Percentiles rank a stretch among this genome's conserved stretches.
Evolutionary conservation across 2,888 invertebrate species (phyloP).

Genomic region (Barypeithes pellucidus): DNA sequence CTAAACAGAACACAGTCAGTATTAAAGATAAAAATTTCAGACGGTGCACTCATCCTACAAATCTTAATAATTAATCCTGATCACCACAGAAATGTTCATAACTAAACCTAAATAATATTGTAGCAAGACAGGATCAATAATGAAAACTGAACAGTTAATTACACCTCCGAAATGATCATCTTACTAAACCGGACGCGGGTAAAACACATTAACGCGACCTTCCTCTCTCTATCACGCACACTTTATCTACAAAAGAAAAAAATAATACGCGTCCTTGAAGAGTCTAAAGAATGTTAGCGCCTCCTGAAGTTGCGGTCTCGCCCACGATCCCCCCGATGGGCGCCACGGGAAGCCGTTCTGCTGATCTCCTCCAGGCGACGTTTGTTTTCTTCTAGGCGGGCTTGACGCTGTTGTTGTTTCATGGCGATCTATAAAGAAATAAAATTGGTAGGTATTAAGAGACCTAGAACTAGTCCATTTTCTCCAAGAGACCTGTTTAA

Average conservation of each 20-base stretch:
- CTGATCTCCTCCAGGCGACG: conserved; percentile 80
- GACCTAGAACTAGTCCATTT: no score
- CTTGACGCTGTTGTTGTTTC: conserved; percentile 89
- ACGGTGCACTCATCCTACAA: background rate
- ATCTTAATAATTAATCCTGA: conserved; percentile 1
- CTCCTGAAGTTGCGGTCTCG: conserved; percentile 62
- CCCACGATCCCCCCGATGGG: conserved; percentile 53
- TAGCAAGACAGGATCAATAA: conserved; percentile 1
- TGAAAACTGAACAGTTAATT: background rate
- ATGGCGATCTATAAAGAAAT: conserved; percentile 82
- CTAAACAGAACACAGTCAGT: background rate
- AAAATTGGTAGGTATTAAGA: conserved; percentile 6
- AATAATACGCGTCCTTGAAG: conserved; percentile 39
- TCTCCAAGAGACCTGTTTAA: no score
- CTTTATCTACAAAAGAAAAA: conserved; percentile 45
- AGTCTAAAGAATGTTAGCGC: conserved; percentile 58
- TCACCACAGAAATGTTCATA: background rate
- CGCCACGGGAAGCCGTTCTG: conserved; percentile 73
- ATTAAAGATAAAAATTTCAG: background rate
- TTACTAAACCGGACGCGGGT: conserved; percentile 4
- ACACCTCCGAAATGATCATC: background rate
- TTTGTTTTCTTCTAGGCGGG: conserved; percentile 91
- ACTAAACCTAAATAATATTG: background rate
- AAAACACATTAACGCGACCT: conserved; percentile 1
- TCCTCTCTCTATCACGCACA: conserved; percentile 20